These are phyloP conservation scores for Acanthurus lineatus DNA, from an alignment of 2,797 vertebrate genomes.

Conservation along the genomic window DNA sequence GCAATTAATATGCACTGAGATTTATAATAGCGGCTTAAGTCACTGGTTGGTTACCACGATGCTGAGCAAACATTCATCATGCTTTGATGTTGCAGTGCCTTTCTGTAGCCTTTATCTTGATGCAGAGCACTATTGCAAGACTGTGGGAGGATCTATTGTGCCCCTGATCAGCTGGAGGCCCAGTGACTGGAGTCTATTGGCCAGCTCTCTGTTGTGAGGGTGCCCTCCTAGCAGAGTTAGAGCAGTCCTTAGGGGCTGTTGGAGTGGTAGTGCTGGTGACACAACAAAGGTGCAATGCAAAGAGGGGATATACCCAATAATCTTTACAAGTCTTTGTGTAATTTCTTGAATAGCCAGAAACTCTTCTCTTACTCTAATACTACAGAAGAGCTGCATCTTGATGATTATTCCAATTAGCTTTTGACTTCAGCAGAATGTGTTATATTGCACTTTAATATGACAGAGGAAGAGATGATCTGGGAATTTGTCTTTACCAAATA, in stretches of 20 bases:
- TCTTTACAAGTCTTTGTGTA: not conserved
- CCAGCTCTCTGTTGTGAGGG: conserved; percentile 17
- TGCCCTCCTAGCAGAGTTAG: conserved; percentile 7
- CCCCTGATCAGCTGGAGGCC: conserved; percentile 30
- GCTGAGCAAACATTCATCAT: conserved; percentile 53
- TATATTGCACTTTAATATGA: not conserved
- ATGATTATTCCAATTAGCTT: not conserved
- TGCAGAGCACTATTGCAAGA: conserved; percentile 18
- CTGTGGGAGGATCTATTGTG: conserved; percentile 38
- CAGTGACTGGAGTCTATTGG: conserved; percentile 25
- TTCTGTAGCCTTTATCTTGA: conserved; percentile 38
- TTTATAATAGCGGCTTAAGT: conserved; percentile 39
- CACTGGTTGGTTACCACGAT: conserved; percentile 34
- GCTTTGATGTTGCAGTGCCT: conserved; percentile 42
- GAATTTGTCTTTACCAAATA: not conserved
- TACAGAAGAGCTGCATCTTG: conserved; percentile 20
- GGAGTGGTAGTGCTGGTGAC: conserved; percentile 24
- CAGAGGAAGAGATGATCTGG: no score
- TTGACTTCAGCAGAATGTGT: not conserved
- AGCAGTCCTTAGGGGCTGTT: conserved; percentile 13
- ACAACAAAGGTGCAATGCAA: conserved; percentile 14
- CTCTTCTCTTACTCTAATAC: not conserved
- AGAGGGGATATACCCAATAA: conserved; percentile 1
- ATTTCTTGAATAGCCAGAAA: conserved; percentile 14
- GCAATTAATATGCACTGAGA: conserved; percentile 42